Evolutionary conservation across 2,797 vertebrate genomes (phyloP).

Genomic region (Ptychobarbus kaznakovi): DNA sequence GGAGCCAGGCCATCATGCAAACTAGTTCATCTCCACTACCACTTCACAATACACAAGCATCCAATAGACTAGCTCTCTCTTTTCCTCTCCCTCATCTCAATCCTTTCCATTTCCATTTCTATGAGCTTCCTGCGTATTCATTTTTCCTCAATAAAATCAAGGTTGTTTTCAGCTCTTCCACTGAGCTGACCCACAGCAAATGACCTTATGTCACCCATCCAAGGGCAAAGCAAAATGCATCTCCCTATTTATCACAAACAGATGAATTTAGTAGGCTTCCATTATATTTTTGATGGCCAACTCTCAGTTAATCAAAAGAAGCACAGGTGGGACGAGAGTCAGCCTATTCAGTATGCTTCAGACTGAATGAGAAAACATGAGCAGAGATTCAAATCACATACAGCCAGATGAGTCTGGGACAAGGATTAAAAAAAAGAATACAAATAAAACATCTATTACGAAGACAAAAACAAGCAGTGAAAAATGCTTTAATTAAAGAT

Average conservation of each 20-base stretch:
- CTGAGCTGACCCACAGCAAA: constrained; percentile 30
- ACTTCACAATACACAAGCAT: constrained; percentile 47
- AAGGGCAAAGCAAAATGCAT: constrained; percentile 15
- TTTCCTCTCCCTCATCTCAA: constrained; percentile 15
- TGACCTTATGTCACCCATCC: constrained; percentile 23
- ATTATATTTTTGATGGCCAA: constrained; percentile 69
- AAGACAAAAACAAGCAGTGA: not conserved
- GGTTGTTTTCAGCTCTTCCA: constrained; percentile 11
- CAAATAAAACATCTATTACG: not conserved
- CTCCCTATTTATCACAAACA: constrained; percentile 34
- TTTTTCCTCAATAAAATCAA: constrained; percentile 27
- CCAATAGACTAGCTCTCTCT: constrained; percentile 58
- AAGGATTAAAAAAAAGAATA: not conserved
- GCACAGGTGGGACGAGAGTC: constrained; percentile 34
- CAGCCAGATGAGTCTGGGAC: constrained; percentile 8
- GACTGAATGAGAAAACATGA: constrained; percentile 46
- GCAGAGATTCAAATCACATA: constrained; percentile 31
- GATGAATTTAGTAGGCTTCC: constrained; percentile 70
- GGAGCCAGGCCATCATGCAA: constrained; percentile 64
- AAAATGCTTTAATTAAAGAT: not conserved
- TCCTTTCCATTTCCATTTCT: constrained; percentile 46
- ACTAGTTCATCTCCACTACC: constrained; percentile 49
- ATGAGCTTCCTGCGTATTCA: constrained; percentile 36
- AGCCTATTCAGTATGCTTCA: constrained; percentile 12
- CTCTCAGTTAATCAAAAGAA: constrained; percentile 59